phyloP scores from a whole-genome alignment of 2,113 vertebrate species.

The Oncorhynchus nerka region DNA sequence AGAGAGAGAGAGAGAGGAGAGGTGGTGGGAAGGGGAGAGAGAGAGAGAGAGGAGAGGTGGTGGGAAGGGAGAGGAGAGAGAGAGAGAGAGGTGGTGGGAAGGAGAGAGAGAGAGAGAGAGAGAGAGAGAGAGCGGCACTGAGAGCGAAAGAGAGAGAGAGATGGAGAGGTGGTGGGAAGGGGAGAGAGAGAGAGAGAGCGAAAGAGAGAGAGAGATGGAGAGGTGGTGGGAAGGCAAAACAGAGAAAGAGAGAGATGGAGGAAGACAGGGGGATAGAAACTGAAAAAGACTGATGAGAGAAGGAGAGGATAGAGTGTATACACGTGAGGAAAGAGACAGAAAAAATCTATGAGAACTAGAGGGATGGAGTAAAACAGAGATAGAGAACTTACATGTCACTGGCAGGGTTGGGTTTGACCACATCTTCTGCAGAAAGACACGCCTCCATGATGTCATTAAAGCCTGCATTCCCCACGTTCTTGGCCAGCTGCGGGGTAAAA shows the following conservation, averaged over 20 bases:
- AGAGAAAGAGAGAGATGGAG: conserved; percentile 14
- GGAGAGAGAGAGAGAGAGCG: neutral
- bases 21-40: no score
- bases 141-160: no score
- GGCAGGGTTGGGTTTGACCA: conserved; percentile 87
- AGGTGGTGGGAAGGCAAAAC: no score
- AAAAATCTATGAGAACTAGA: neutral
- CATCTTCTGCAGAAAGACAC: conserved; percentile 81
- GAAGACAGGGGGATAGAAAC: neutral
- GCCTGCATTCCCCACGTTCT: conserved; percentile 96
- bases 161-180: no score
- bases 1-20: no score
- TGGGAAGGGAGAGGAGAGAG: rapidly evolving
- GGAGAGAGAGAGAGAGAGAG: no score
- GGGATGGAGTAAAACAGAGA: neutral
- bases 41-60: no score
- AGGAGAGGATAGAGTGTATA: no score
- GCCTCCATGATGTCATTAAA: conserved; percentile 99
- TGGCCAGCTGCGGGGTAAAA: conserved; percentile 85
- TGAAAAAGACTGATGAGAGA: conserved; percentile 64
- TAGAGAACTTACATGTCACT: conserved; percentile 89
- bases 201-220: neutral
- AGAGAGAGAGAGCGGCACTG: no score
- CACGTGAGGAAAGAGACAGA: no score
- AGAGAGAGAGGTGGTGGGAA: no score